These are phyloP conservation scores for Mellivora capensis DNA, from an alignment of 2,113 vertebrate genomes.

Conservation along the genomic window DNA sequence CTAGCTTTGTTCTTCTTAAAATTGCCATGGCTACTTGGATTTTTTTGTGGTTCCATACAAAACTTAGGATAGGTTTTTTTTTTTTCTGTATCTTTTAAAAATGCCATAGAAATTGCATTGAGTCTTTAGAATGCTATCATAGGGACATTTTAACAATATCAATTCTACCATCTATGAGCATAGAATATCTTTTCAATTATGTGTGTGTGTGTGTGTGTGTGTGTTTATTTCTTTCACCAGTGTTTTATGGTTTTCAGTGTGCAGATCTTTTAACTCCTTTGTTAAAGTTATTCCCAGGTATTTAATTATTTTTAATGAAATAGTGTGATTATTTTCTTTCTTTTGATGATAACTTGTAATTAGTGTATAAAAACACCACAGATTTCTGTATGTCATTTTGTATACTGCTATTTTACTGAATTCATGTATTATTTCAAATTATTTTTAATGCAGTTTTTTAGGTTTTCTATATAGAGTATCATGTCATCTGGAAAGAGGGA, in stretches of 20 bases:
- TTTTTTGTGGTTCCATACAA: neutral
- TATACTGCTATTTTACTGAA: neutral
- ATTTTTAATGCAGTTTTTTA: neutral
- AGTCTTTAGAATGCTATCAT: neutral
- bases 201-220: neutral
- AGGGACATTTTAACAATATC: neutral
- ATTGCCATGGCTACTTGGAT: neutral
- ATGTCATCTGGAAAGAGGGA: neutral
- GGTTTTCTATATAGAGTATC: neutral
- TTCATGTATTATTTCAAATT: neutral
- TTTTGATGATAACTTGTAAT: neutral
- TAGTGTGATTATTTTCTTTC: neutral
- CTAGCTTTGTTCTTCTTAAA: neutral
- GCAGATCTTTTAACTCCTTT: neutral
- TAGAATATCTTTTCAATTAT: neutral
- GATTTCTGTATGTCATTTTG: neutral
- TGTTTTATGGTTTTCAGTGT: neutral
- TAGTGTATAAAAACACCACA: neutral
- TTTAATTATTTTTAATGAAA: neutral
- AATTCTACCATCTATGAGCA: neutral
- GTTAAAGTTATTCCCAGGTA: neutral
- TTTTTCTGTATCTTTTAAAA: neutral
- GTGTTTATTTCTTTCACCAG: neutral
- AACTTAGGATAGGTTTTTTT: neutral
- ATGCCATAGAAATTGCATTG: neutral